Evolutionary conservation across 2,113 vertebrate genomes (phyloP), one percentile per base, ranked within the genome.

Genomic region (Thunnus thynnus): DNA sequence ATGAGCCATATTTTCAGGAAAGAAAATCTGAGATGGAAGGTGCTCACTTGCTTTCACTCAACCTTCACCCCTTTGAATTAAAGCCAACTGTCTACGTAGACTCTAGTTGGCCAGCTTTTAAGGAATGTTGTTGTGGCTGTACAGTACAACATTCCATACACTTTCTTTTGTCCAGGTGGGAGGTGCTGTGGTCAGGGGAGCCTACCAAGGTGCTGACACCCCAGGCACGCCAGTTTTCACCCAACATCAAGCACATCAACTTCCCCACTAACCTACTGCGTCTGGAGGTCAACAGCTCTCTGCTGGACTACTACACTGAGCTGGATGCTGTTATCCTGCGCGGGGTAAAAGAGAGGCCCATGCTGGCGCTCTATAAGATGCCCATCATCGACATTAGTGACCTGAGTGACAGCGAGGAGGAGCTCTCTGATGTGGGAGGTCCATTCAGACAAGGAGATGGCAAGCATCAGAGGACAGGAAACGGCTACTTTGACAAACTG

Each of bases 241-340:
- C 98, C 17, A 96, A 89, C 89, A 97, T 99, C 92, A 98, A 97
- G 76, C 98, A 97, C 84, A 97, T 98, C 84, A 96, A 91, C 91
- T 99, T 99, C 80, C 96, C 97, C 72, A 99, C 98, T 79, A 99
- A 99, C 92, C 92, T 99, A 78, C 96, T 99, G 80, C 97, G 98
- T 3, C 91, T 99, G 94, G 98, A 99, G 95, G 93, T 98, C 86
- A 99, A 99, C 94, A 97, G 97, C 92, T 97, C 97, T 75, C 93
- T 98, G 91, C 93, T 98, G 93, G 97, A 98, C 80, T 99, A 99
- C 91, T 99, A 99, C 94, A 98, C 98, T 0, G 98, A 99, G 86
- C 91, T 99, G 94, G 98, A 99, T 76, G 98, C 98, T 6, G 97
- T 99, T 3, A 94, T 98, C 76, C 94, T 99, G 12, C 97, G 97